Evolutionary conservation across 2,888 invertebrate species (phyloP).

Genomic region (Cosmia trapezina): DNA sequence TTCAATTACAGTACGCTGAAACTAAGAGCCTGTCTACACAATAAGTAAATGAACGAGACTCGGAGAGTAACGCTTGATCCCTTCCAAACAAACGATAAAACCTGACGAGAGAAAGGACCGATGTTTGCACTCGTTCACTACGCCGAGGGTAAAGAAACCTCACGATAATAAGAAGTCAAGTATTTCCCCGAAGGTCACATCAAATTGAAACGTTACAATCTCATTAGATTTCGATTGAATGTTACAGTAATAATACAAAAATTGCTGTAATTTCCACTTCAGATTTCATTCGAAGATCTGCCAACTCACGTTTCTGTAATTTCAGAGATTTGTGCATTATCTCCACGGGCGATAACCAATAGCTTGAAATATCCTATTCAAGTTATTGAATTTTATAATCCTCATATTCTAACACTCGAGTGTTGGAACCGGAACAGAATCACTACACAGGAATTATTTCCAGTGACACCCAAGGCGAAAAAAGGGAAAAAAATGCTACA

Average conservation of each 20-base stretch:
- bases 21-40: conserved; percentile 19
- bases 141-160: conserved; percentile 14
- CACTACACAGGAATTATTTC: conserved; percentile 13
- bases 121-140: conserved; percentile 40
- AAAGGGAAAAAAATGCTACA: conserved; percentile 21
- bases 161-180: conserved; percentile 37
- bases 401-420: background rate
- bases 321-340: conserved; percentile 31
- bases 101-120: conserved; percentile 23
- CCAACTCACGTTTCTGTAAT: conserved; percentile 30
- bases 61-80: conserved; percentile 34
- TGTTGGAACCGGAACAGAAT: conserved; percentile 2
- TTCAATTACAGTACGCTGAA: conserved; percentile 28
- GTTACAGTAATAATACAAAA: conserved; percentile 20
- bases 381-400: conserved; percentile 38
- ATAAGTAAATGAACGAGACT: conserved; percentile 17
- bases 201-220: conserved; percentile 25
- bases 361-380: conserved; percentile 26
- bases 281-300: conserved; percentile 30
- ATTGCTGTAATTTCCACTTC: conserved; percentile 22
- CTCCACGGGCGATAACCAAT: conserved; percentile 4
- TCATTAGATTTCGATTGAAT: conserved; percentile 30
- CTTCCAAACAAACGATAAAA: conserved; percentile 42
- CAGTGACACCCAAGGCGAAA: conserved; percentile 18
- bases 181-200: conserved; percentile 24